These are phyloP conservation scores for Cochlearius cochlearius DNA, from an alignment of 2,113 vertebrate genomes.

Conservation along the genomic window DNA sequence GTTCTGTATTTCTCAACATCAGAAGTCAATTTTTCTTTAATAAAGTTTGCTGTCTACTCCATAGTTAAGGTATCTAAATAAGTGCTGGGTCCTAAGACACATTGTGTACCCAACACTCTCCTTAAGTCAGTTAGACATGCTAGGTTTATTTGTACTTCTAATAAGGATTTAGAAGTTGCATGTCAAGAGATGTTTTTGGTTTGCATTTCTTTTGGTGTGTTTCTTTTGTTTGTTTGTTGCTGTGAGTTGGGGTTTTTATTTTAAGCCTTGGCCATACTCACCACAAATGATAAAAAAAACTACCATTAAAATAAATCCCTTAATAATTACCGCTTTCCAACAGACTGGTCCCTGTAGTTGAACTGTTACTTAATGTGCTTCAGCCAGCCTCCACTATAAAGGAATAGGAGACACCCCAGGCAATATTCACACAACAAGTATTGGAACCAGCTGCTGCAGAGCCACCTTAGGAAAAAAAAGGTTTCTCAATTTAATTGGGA, in stretches of 20 bases:
- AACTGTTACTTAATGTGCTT: conserved; percentile 73
- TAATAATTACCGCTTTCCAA: conserved; percentile 67
- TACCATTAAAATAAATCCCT: conserved; percentile 63
- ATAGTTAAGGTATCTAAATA: background rate
- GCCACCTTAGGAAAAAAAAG: conserved; percentile 78
- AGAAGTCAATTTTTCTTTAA: background rate
- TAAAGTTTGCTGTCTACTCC: background rate
- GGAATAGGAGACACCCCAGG: conserved; percentile 75
- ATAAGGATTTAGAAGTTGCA: background rate
- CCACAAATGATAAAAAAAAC: conserved; percentile 52
- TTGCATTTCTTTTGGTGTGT: background rate
- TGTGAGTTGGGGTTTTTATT: background rate
- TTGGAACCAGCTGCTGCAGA: conserved; percentile 88
- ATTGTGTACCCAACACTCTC: background rate
- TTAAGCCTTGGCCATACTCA: background rate
- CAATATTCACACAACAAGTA: conserved; percentile 84
- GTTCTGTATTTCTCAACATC: background rate
- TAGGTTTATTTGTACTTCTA: background rate
- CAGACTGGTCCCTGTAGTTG: conserved; percentile 37
- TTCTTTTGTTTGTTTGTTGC: background rate
- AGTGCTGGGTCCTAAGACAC: background rate
- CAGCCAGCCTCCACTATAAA: conserved; percentile 63
- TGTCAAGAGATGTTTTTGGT: background rate
- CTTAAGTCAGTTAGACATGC: background rate
- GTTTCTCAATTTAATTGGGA: conserved; percentile 90